Evolutionary conservation across 2,113 vertebrate genomes (phyloP), one percentile per base, ranked within the genome.

Genomic region (Gopherus evgoodei): DNA sequence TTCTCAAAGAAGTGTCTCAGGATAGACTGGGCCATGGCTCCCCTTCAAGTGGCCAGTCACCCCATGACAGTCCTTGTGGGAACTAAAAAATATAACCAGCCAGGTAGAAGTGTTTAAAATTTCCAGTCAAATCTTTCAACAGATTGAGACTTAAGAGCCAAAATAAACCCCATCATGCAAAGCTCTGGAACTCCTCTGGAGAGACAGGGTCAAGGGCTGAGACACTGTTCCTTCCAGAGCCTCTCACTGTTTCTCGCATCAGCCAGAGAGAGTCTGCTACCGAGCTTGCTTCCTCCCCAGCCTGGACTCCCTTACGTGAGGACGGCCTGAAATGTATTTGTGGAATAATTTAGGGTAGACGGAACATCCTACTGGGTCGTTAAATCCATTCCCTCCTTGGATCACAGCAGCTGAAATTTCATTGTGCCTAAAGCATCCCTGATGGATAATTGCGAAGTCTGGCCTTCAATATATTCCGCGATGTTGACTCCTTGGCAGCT

Each of bases 21-120:
- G 35, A 17, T n/a, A 69, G 65, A n/a, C 35, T 69, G 65, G 35
- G 35, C 35, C 88, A 29, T 5, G 52, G 86, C 49, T 42, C 89
- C 38, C 31, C 78, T 81, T 38, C 56, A 96, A 95, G 83, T 90
- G 65, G 8, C 17, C 65, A n/a, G 35, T 69, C 31, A 69, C 16
- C 65, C 35, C 65, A 69, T 44, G 72, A 38, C 11, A 12, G 24
- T 4, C 22, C 24, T 75, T 91, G 57, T 59, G 90, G 83, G 86
- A 92, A 92, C 5, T 85, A 80, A 90, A 65, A 17, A 49, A 47
- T 88, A 76, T 81, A 91, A 75, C 38, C 87, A 94, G 78, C 42
- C 89, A 91, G 81, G 65, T 53, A 91, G 92, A 94, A 95, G 90
- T 75, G 94, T 88, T 87, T 95, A 92, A 44, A 84, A 84, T 91